Evolutionary conservation across 1,140 invertebrate species (phyloP), one percentile per base, ranked within the genome.

Genomic region (Drosophila suzukii): DNA sequence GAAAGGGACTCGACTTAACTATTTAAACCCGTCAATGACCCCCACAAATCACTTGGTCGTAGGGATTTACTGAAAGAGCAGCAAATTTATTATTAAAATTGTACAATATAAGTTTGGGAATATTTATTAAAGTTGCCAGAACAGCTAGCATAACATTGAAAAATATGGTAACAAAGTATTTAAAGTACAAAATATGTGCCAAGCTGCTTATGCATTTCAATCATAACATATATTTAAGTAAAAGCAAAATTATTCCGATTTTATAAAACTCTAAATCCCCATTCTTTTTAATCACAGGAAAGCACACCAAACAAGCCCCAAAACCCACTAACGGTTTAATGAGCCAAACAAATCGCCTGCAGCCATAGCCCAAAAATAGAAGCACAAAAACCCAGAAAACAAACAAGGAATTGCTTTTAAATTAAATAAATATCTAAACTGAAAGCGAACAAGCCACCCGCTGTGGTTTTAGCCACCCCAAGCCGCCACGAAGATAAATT

Each of bases 361-460:
- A 78, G 78, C 63, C 32, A 24, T 41, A 30, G 27, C 30, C 34
- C 32, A 36, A 70, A 79, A 55, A 51, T 30, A 77, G 66, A 50
- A 3, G 36, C 34, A 38, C 34, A 51, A 44, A 58, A 61, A 59
- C 57, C 65, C 51, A 43, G 59, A 77, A 59, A 47, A 67, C 50
- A 79, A 66, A 70, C 66, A 73, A 56, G 60, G 74, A 70, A 62
- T 76, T 73, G 71, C 75, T 86, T 82, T 86, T 50, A 83, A 86
- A 86, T 88, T 82, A 82, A 82, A 86, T 88, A 86, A 79, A 88
- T 79, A 75, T 78, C 57, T 63, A 56, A 75, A 47, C 55, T 24
- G 65, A 57, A 71, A 70, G 49, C 15, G 51, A 71, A 41, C 43
- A 47, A 41, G 51, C 43, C 65, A 62, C 6, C 20, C 65, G 17